These are phyloP conservation scores for Catharus ustulatus DNA, from an alignment of 2,797 vertebrate species.

Conservation along the genomic window DNA sequence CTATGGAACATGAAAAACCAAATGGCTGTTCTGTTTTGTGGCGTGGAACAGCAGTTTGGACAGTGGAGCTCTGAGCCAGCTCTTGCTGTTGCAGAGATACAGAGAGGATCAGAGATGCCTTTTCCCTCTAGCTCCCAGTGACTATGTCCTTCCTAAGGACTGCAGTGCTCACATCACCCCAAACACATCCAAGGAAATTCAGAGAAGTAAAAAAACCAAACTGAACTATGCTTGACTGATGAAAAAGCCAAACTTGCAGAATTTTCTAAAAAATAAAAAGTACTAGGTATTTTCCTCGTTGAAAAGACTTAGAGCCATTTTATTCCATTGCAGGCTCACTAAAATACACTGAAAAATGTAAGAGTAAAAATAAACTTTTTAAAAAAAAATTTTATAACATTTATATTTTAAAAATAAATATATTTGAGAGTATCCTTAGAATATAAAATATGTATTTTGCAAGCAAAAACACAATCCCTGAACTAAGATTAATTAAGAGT, in stretches of 20 bases:
- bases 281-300: not conserved
- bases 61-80: not conserved
- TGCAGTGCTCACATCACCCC: not conserved
- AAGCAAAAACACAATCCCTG: not conserved
- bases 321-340: not conserved
- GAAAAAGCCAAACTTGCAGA: not conserved
- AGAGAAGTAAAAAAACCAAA: not conserved
- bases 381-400: not conserved
- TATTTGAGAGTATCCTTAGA: not conserved
- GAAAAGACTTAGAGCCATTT: not conserved
- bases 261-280: not conserved
- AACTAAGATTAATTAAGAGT: not conserved
- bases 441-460: not conserved
- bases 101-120: not conserved
- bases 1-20: not conserved
- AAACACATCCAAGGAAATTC: not conserved
- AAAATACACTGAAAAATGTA: not conserved
- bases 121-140: not conserved
- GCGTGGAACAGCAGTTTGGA: not conserved
- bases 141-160: not conserved
- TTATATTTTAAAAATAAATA: not conserved
- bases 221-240: not conserved
- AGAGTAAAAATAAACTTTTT: not conserved
- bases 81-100: not conserved
- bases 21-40: not conserved